Conservation (phyloP, 2,797 vertebrate species). For the Hippocampus kuda region DNA sequence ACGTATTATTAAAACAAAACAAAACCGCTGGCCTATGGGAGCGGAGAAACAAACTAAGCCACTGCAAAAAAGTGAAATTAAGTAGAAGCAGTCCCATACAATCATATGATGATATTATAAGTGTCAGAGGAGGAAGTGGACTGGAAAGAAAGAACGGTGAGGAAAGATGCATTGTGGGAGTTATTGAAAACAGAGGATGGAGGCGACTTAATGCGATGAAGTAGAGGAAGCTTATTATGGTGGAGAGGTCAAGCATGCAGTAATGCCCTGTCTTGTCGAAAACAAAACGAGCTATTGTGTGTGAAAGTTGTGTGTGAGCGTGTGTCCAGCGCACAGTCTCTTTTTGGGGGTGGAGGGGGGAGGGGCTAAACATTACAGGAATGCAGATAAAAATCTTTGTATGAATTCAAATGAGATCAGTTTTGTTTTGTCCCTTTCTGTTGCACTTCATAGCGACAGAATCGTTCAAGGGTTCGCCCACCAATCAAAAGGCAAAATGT, state of each 20-base stretch:
- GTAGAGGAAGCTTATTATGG: conserved; percentile 37
- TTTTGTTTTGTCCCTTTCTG: background rate
- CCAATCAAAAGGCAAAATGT: background rate
- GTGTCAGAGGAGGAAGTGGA: conserved; percentile 14
- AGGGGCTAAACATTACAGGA: background rate
- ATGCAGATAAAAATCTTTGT: background rate
- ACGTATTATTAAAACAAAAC: too few species aligned
- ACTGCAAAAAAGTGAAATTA: conserved; percentile 26
- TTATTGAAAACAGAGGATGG: conserved; percentile 1
- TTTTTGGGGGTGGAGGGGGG: background rate
- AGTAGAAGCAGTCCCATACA: conserved; percentile 19
- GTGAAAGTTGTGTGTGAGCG: conserved; percentile 7
- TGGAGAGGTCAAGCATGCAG: conserved; percentile 49
- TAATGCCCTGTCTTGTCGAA: conserved; percentile 35
- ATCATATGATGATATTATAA: conserved; percentile 32
- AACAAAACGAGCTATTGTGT: conserved; percentile 32
- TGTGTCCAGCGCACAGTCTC: background rate
- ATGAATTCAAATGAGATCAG: background rate
- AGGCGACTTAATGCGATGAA: conserved; percentile 10
- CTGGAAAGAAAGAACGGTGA: conserved; percentile 1
- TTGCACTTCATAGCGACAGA: background rate
- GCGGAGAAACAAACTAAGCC: background rate
- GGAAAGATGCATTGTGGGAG: conserved; percentile 7
- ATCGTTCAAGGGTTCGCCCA: background rate
- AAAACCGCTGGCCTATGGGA: background rate